These are phyloP conservation scores for Lepus europaeus DNA, from an alignment of 2,113 vertebrate genomes.

Conservation along the genomic window DNA sequence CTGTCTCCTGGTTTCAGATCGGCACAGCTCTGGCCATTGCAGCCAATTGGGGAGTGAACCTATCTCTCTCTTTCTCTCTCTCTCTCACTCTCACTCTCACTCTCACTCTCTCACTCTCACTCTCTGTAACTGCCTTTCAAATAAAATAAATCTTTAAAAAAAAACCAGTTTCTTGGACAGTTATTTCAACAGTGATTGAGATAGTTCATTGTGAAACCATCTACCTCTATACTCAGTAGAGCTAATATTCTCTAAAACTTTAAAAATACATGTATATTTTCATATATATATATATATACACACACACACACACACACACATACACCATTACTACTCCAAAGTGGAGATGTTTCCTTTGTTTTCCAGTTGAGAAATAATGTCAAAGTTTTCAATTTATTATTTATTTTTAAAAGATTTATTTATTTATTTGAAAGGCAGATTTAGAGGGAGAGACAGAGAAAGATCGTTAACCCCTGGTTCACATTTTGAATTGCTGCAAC, in stretches of 20 bases:
- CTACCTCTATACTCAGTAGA: not conserved
- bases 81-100: too few relatives aligned
- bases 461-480: too few relatives aligned
- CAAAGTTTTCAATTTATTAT: not conserved
- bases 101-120: too few relatives aligned
- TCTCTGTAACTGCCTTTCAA: not conserved
- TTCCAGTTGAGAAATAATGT: conserved; percentile 3
- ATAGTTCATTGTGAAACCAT: conserved; percentile 39
- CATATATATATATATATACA: not conserved
- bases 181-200: not conserved
- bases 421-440: too few relatives aligned
- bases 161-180: not conserved
- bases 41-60: too few relatives aligned
- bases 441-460: too few relatives aligned
- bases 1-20: too few relatives aligned
- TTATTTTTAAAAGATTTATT: too few relatives aligned
- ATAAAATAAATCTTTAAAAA: not conserved
- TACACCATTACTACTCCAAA: not conserved
- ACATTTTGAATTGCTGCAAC: too few relatives aligned
- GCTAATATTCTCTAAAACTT: conserved; percentile 14
- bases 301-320: not conserved
- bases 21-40: too few relatives aligned
- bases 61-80: too few relatives aligned
- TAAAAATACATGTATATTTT: not conserved
- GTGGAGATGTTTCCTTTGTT: not conserved